Base-by-base conservation (phyloP, 2,797 vertebrate species). In the Artibeus jamaicensis region DNA sequence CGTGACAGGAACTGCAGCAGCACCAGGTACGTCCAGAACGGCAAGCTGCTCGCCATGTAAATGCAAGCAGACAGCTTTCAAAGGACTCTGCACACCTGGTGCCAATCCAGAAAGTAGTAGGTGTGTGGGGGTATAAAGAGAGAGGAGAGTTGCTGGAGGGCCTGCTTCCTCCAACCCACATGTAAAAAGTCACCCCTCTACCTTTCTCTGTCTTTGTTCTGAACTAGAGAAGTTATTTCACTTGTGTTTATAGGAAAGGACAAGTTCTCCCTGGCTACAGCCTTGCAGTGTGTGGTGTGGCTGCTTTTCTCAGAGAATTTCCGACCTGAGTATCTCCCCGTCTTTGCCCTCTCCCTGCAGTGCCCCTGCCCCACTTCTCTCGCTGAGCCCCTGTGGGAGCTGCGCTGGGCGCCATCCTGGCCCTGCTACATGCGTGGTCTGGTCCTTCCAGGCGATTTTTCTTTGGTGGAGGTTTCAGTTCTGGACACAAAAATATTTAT, bases 91-190 rank as follows among this genome's bases (percentile, higher is more conserved):
- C 21, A 26, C 0, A 12, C 18, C 32, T 55, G 48, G 77, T 16
- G 19, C n/a, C 89, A 65, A 62, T 68, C 34, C 18, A 77, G 76
- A 89, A 76, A 65, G 29, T 53, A 50, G 50, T 9, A 32, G 37
- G 32, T 87, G n/a, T 37, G 4, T n/a, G 4, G 74, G 22, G 65
- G 9, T 71, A 3, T 8, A 22, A 65, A 55, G 24, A 29, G 29
- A 34, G 18, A 44, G 10, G 26, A 62, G 29, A 50, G 11, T 12
- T 83, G 19, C 22, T 29, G 3, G 34, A 14, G 9, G 1, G 32
- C 37, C 44, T 1, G 0, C 2, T 0, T 1, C 24, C 32, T 86
- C 44, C 21, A 57, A 1, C 11, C 2, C 29, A 8, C 32, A 16
- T 0, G 0, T 3, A 32, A 32, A 59, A 50, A 46, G 34, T 19